Conservation (phyloP, 2,888 invertebrate genomes). For the Drosophila yooni region DNA sequence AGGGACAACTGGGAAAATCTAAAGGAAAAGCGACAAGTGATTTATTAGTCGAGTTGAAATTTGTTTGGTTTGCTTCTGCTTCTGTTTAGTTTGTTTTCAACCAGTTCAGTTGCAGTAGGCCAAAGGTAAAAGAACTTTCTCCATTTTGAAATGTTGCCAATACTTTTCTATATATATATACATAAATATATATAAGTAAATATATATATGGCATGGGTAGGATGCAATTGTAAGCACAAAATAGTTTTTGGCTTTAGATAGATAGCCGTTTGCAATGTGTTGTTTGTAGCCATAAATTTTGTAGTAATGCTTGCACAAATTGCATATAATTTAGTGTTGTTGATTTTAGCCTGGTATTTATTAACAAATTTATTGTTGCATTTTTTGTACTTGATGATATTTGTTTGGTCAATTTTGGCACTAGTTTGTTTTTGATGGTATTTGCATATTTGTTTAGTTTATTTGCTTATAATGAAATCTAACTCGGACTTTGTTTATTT, state of each 20-base stretch:
- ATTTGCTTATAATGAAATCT: too few relatives aligned
- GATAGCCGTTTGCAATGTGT: conserved; percentile 1
- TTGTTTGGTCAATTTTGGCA: not conserved
- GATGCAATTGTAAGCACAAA: conserved; percentile 38
- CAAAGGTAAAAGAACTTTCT: conserved; percentile 78
- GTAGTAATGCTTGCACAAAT: conserved; percentile 10
- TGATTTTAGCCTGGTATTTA: not conserved
- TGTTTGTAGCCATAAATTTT: conserved; percentile 3
- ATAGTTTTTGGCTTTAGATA: conserved; percentile 3
- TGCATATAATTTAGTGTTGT: conserved; percentile 2
- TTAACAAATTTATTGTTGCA: not conserved
- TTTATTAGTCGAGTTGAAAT: conserved; percentile 58
- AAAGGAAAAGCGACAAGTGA: conserved; percentile 35
- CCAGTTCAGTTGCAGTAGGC: conserved; percentile 57
- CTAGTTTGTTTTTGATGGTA: not conserved
- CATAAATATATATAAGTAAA: conserved; percentile 1
- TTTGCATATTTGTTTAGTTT: not conserved
- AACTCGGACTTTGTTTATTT: not conserved
- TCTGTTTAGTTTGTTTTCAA: conserved; percentile 28
- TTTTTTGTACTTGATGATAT: not conserved
- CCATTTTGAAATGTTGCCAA: conserved; percentile 70
- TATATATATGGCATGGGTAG: conserved; percentile 7
- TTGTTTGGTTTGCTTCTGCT: conserved; percentile 50
- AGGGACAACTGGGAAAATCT: conserved; percentile 6
- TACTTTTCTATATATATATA: conserved; percentile 26